phyloP scores from a whole-genome alignment of 2,797 vertebrate genomes.

The Vultur gryphus region DNA sequence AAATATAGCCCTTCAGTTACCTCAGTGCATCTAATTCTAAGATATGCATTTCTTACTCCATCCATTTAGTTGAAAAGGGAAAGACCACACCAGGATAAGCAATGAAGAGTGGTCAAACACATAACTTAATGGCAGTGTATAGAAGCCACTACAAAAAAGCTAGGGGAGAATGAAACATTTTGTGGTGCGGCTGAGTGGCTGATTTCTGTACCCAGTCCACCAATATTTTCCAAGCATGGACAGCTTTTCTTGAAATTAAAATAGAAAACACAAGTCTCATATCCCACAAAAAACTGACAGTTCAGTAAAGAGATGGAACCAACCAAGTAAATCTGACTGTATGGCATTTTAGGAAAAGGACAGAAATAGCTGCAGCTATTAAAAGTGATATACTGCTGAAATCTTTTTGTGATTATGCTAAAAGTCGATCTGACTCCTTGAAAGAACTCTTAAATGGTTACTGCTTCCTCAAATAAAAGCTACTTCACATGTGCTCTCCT shows the following conservation, averaged over 20 bases:
- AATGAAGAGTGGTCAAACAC: constrained; percentile 72
- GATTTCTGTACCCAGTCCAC: constrained; percentile 63
- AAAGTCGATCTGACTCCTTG: neutral
- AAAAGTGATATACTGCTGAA: constrained; percentile 31
- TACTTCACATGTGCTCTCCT: neutral
- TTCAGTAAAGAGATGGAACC: constrained; percentile 53
- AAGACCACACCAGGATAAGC: constrained; percentile 80
- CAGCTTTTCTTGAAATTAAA: constrained; percentile 73
- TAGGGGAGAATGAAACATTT: constrained; percentile 63
- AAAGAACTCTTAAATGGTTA: constrained; percentile 7
- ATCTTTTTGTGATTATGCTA: constrained; percentile 43
- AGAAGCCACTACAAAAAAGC: constrained; percentile 76
- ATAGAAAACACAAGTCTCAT: constrained; percentile 68
- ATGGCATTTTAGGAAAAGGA: constrained; percentile 48
- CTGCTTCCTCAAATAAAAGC: constrained; percentile 32
- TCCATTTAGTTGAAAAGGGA: constrained; percentile 70
- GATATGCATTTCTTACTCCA: constrained; percentile 72
- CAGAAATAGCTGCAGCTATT: constrained; percentile 41
- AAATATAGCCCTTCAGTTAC: constrained; percentile 71
- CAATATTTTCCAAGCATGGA: constrained; percentile 73
- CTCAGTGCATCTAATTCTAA: constrained; percentile 75
- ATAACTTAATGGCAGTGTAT: constrained; percentile 73
- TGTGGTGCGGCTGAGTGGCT: constrained; percentile 54
- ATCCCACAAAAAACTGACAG: constrained; percentile 60
- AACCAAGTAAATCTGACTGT: constrained; percentile 36